Evolutionary conservation across 2,888 invertebrate species (phyloP).

Genomic region (Gymnoscelis rufifasciata): DNA sequence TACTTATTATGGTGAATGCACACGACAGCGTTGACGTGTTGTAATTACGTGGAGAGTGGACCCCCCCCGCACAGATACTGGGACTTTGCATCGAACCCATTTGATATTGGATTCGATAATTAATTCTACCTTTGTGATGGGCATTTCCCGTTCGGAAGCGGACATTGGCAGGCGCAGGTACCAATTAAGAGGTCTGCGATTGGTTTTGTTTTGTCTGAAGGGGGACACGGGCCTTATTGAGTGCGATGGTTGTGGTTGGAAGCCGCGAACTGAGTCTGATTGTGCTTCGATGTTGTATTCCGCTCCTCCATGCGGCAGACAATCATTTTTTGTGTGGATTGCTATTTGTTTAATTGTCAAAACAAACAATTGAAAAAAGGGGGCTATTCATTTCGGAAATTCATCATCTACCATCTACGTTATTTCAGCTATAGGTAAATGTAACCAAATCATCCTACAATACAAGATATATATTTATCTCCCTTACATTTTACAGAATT

Average conservation of each 20-base stretch:
- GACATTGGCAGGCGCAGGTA: constrained; percentile 37
- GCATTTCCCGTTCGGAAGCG: constrained; percentile 37
- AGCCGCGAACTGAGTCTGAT: constrained; percentile 4
- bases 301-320: too few species aligned
- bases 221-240: neutral
- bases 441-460: too few species aligned
- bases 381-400: too few species aligned
- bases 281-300: too few species aligned
- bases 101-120: constrained; percentile 53
- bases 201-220: constrained; percentile 16
- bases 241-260: neutral
- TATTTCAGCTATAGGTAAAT: too few species aligned
- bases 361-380: too few species aligned
- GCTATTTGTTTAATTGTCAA: too few species aligned
- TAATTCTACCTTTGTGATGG: constrained; percentile 52
- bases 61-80: constrained; percentile 27
- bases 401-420: too few species aligned
- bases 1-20: constrained; percentile 41
- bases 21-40: constrained; percentile 46
- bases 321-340: too few species aligned
- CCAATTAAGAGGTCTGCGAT: constrained; percentile 41
- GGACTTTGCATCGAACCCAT: constrained; percentile 40
- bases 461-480: too few species aligned
- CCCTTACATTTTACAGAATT: too few species aligned
- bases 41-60: constrained; percentile 50